Percentiles rank a stretch among this genome's conserved stretches.
phyloP scores from a whole-genome alignment of 2,888 invertebrate species.

The Molorchus minor region DNA sequence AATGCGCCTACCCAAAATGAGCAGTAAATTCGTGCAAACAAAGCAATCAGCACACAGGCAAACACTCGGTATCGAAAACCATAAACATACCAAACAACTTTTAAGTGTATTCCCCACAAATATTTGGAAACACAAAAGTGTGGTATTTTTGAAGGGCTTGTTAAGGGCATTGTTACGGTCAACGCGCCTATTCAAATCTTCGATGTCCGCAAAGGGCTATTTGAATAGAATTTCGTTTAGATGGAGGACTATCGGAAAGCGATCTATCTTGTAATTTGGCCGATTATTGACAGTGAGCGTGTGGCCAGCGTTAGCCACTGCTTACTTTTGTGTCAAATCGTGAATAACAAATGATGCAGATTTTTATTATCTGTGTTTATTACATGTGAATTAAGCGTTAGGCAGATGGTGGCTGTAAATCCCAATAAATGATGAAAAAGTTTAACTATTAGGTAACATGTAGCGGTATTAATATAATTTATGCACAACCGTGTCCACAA shows the following conservation, averaged over 20 bases:
- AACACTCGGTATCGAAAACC: slow-evolving; percentile 23
- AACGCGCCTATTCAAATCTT: slow-evolving; percentile 36
- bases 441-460: too few relatives aligned
- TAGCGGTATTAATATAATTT: too few relatives aligned
- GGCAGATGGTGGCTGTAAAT: not conserved
- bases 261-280: slow-evolving; percentile 53
- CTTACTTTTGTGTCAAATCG: slow-evolving; percentile 28
- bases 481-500: too few relatives aligned
- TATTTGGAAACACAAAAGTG: slow-evolving; percentile 39
- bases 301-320: too few relatives aligned
- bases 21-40: not conserved
- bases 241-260: slow-evolving; percentile 48
- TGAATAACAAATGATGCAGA: slow-evolving; percentile 30
- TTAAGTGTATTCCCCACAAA: slow-evolving; percentile 31
- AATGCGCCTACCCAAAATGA: too few relatives aligned
- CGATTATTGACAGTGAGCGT: slow-evolving; percentile 50
- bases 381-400: not conserved
- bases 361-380: slow-evolving; percentile 14
- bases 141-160: slow-evolving; percentile 45
- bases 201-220: slow-evolving; percentile 36
- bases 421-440: too few relatives aligned
- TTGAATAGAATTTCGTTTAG: slow-evolving; percentile 46
- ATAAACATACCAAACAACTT: slow-evolving; percentile 26
- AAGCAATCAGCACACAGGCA: slow-evolving; percentile 29
- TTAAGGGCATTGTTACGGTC: slow-evolving; percentile 50